phyloP scores from a whole-genome alignment of 2,888 invertebrate species.

The Pyrrhia umbra region DNA sequence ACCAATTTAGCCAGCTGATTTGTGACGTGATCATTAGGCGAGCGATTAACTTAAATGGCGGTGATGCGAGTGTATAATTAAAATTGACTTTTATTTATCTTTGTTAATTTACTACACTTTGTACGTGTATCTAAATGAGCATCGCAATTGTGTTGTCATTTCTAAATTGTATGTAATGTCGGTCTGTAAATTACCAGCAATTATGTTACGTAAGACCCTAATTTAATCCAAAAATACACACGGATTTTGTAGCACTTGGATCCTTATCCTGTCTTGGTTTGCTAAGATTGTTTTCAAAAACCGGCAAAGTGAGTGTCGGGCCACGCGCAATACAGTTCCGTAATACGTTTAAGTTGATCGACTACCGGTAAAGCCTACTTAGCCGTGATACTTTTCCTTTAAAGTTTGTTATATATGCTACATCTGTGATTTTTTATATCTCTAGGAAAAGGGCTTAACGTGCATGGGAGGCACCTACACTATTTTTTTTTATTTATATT shows the following conservation, averaged over 20 bases:
- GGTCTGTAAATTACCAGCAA: background rate
- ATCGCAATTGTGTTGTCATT: background rate
- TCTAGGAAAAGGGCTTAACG: no score
- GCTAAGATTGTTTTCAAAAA: background rate
- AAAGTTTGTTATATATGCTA: no score
- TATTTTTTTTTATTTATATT: no score
- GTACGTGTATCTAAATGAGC: no score
- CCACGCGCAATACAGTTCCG: no score
- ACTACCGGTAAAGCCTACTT: no score
- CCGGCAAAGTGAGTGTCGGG: no score
- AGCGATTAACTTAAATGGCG: constrained; percentile 69
- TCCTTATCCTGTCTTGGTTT: background rate
- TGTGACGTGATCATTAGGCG: constrained; percentile 73
- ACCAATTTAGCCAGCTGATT: constrained; percentile 78
- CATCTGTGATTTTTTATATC: no score
- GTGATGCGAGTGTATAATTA: constrained; percentile 48
- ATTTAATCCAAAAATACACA: background rate
- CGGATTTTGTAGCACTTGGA: background rate
- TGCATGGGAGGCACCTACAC: no score
- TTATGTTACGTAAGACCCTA: background rate
- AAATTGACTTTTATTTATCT: constrained; percentile 40
- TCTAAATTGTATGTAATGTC: background rate
- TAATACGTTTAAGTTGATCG: no score
- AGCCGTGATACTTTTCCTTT: no score
- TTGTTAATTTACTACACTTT: constrained; percentile 17